These are phyloP conservation scores for Euplagia quadripunctaria DNA, from an alignment of 2,888 invertebrate genomes.

Conservation along the genomic window DNA sequence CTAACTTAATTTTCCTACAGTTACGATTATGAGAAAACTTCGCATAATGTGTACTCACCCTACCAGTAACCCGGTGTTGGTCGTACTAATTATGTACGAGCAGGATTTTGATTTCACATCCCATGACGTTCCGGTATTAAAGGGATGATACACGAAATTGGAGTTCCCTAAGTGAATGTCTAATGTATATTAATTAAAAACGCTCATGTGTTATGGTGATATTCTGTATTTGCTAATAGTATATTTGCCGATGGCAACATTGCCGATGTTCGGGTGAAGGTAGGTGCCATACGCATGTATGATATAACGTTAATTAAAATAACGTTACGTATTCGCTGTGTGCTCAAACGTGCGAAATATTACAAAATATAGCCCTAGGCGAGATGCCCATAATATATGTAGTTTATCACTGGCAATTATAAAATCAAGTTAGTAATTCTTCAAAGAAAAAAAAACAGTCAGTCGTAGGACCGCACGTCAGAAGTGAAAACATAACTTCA, in stretches of 20 bases:
- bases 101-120: conserved; percentile 67
- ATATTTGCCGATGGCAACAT: not conserved
- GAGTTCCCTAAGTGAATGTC: conserved; percentile 32
- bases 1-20: not conserved
- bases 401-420: not conserved
- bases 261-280: not conserved
- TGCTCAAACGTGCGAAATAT: not conserved
- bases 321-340: not conserved
- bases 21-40: conserved; percentile 17
- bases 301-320: conserved; percentile 9
- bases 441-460: not conserved
- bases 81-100: conserved; percentile 67
- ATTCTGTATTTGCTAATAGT: conserved; percentile 9
- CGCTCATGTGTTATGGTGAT: conserved; percentile 14
- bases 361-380: not conserved
- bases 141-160: conserved; percentile 49
- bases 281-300: not conserved
- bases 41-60: conserved; percentile 35
- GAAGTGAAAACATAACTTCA: no score
- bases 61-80: conserved; percentile 39
- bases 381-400: not conserved
- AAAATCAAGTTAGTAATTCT: not conserved
- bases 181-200: conserved; percentile 44
- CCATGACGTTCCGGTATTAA: conserved; percentile 53
- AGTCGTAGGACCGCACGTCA: no score